Conservation (phyloP, 2,113 vertebrate genomes). For the Myotis lucifugus region DNA sequence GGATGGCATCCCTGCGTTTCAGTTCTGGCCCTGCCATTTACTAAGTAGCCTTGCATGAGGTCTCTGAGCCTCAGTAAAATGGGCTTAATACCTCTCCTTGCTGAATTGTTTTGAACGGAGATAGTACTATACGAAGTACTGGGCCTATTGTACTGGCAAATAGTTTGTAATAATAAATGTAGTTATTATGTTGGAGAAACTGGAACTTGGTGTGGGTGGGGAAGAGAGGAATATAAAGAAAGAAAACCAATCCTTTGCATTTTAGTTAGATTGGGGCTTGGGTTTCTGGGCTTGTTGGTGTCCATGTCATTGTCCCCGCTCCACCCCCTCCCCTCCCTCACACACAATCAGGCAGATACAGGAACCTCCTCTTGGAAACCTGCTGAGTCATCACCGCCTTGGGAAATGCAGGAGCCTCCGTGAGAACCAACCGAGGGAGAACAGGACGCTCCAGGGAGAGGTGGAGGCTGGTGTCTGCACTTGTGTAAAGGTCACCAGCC, state of each 20-base stretch:
- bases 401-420: accelerated
- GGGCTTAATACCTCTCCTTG: not conserved
- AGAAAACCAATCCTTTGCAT: not conserved
- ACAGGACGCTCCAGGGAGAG: not conserved
- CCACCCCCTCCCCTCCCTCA: not conserved
- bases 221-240: not conserved
- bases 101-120: not conserved
- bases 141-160: not conserved
- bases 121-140: not conserved
- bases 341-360: not conserved
- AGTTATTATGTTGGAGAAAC: not conserved
- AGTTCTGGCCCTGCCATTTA: not conserved
- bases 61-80: not conserved
- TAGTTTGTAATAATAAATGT: not conserved
- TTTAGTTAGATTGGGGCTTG: not conserved
- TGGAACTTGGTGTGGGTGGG: not conserved
- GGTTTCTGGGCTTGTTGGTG: not conserved
- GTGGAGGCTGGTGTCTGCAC: not conserved
- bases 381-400: not conserved
- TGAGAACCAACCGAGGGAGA: not conserved
- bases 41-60: not conserved
- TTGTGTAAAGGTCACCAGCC: too few relatives aligned
- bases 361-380: not conserved
- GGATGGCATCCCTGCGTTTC: not conserved
- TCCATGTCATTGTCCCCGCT: not conserved